phyloP scores from a whole-genome alignment of 1,140 invertebrate genomes.

The Eueides isabella region DNA sequence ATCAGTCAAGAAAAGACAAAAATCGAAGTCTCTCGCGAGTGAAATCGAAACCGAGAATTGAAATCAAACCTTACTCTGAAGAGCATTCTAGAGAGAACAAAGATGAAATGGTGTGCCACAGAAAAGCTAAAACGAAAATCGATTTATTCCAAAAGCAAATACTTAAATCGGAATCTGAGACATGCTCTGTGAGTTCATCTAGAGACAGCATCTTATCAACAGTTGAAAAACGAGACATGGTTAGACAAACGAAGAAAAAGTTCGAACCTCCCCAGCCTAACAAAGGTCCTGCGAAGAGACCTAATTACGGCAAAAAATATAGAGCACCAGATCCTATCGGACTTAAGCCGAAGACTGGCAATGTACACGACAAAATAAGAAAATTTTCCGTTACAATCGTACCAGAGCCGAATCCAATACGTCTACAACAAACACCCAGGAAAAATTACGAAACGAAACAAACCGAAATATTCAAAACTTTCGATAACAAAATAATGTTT shows the following conservation, averaged over 20 bases:
- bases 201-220: conserved; percentile 49
- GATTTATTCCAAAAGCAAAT: conserved; percentile 81
- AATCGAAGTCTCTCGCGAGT: conserved; percentile 39
- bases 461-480: conserved; percentile 57
- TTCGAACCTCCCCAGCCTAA: conserved; percentile 60
- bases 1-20: conserved; percentile 72
- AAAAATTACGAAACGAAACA: conserved; percentile 48
- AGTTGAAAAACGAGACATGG: conserved; percentile 40
- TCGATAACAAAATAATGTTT: conserved; percentile 61
- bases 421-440: conserved; percentile 49
- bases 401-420: conserved; percentile 48
- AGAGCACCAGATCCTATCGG: conserved; percentile 45
- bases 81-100: conserved; percentile 59
- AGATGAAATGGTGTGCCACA: conserved; percentile 67
- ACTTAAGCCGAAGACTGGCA: conserved; percentile 43
- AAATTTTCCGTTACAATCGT: conserved; percentile 66
- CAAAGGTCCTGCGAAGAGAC: conserved; percentile 36
- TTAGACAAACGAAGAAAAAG: conserved; percentile 61
- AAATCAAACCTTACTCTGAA: conserved; percentile 75
- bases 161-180: conserved; percentile 63
- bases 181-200: conserved; percentile 58
- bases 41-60: conserved; percentile 71
- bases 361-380: conserved; percentile 76
- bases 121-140: conserved; percentile 76
- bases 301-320: conserved; percentile 42